Base-by-base conservation (phyloP, 2,113 vertebrate genomes). In the Ciconia maguari region DNA sequence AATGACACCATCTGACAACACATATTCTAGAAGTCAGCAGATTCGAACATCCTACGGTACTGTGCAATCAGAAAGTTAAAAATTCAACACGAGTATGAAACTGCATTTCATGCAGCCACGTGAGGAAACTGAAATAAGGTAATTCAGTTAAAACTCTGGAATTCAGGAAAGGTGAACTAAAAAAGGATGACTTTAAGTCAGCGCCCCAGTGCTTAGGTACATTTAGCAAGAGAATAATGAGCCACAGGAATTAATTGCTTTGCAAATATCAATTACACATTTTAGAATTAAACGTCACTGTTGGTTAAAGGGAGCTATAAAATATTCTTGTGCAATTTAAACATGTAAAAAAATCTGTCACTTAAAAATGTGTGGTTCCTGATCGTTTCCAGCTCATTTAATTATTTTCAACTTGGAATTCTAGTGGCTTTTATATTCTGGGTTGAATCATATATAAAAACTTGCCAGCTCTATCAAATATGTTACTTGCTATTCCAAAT, bases 401-500 rank as follows among this genome's bases (percentile, higher is more conserved):
- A 98, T 98, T 98, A 98, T 98, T 98, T 98, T 98, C 98, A 96
- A 98, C 95, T 98, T 98, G 98, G 98, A 98, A 98, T 98, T 98
- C 97, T 98, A 96, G 68, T 98, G 98, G 98, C 97, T 98, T 98
- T 98, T 98, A 98, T 98, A 98, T 98, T 98, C 98, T 98, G 97
- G 98, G 97, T 98, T 98, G 98, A 98, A 98, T 98, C 98, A 98
- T 98, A 98, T 98, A 98, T 98, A 98, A 98, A 98, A 98, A 98
- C 98, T 98, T 98, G 98, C 98, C 98, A 98, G 98, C 98, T 98
- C 96, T 98, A 98, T 98, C 98, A 98, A 98, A 98, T 98, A 98
- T 98, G 98, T 98, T 98, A 97, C 98, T 98, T 98, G 98, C 98
- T 98, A 97, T 98, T 98, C 98, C 98, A 98, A 98, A 98, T 98